Evolutionary conservation across 2,888 invertebrate species (phyloP).

Genomic region (Thereva unica): DNA sequence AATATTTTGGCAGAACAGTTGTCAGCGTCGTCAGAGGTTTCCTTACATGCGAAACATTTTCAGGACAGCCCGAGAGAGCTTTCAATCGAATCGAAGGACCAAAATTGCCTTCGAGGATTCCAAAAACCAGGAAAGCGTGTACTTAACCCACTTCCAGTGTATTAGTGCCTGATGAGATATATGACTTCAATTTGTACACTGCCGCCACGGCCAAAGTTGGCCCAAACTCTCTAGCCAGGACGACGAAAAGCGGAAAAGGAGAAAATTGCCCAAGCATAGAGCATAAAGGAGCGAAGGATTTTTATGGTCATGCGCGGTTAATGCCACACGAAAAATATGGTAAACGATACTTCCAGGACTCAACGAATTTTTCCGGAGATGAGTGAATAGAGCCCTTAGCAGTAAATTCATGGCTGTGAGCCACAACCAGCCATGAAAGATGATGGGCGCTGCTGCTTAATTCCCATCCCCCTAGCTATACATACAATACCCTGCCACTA

Average conservation of each 20-base stretch:
- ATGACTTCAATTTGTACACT: conserved; percentile 32
- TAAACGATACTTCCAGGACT: too few species aligned
- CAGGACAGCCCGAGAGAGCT: conserved; percentile 15
- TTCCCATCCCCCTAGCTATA: neutral
- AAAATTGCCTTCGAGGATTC: conserved; percentile 18
- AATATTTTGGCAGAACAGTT: too few species aligned
- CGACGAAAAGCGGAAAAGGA: conserved; percentile 24
- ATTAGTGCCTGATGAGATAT: conserved; percentile 28
- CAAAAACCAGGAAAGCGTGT: conserved; percentile 5
- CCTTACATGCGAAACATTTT: conserved; percentile 24
- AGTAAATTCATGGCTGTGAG: too few species aligned
- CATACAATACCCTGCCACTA: too few species aligned
- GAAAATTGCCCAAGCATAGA: neutral
- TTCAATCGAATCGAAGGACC: conserved; percentile 26
- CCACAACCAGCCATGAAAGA: conserved; percentile 11
- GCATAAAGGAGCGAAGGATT: neutral
- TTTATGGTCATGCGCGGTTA: conserved; percentile 13
- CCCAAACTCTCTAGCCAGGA: neutral
- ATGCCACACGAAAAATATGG: too few species aligned
- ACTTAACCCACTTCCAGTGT: conserved; percentile 2
- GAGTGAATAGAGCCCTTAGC: too few species aligned
- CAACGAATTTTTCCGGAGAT: too few species aligned
- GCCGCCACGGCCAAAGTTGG: neutral
- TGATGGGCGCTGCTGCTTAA: conserved; percentile 21
- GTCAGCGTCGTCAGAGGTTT: conserved; percentile 4